Base-by-base conservation (phyloP, 2,797 vertebrate genomes). In the Sebastes jordani region DNA sequence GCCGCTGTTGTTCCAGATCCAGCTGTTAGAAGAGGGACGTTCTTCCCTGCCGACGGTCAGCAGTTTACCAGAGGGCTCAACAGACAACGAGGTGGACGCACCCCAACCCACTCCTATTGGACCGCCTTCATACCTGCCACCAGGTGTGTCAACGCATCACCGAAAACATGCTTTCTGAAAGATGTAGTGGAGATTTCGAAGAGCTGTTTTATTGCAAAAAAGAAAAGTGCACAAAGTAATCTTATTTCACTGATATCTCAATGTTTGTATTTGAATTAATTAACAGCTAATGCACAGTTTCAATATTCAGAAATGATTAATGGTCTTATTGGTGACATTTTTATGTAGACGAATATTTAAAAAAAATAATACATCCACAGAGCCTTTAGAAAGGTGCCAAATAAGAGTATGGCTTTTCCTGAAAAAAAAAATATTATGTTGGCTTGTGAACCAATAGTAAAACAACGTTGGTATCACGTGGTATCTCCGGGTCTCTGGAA, bases 11-110 rank as follows among this genome's bases (percentile, higher is more conserved):
- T 83, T 91, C 11, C 74, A 95, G 95, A 92, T 95, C 55, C 87
- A 83, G 78, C 74, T 87, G 60, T 72, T 95, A n/a, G 92, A 90
- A 54, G 76, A 78, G 2, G 70, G 71, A 13, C 78, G 54, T 27
- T 75, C 84, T n/a, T 38, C 76, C 5, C 20, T 34, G 65, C 74
- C 77, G 1, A 32, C 74, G n/a, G 81, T 49, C 76, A 69, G 56
- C 30, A 71, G 30, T 74, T 80, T 80, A 68, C 84, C 89, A 0
- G 74, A 81, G 42, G 86, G 86, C 9, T 88, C 94, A 1, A 76
- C 87, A 0, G 82, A 87, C 71, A 95, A 95, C 3, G 93, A 95
- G 81, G 93, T 95, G 86, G 92, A 90, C 32, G 3, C 66, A 23
- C 88, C 89, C 29, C 70, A 74, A 5, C 92, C 94, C 54, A 95